Conservation (phyloP, 2,797 vertebrate genomes). For the Anniella stebbinsi region DNA sequence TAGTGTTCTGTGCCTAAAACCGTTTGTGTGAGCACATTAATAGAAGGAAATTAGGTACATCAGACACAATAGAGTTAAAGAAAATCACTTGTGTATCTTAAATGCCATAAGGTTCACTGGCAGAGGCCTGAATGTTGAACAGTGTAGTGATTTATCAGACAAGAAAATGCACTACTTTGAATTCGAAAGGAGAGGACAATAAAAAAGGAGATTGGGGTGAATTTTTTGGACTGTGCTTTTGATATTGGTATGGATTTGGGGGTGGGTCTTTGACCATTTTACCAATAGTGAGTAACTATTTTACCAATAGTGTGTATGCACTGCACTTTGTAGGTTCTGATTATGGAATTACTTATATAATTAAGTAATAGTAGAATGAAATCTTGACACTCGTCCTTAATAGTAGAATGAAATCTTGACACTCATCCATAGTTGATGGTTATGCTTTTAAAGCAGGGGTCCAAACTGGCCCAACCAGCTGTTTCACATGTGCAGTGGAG, state of each 20-base stretch:
- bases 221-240: not conserved
- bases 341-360: not conserved
- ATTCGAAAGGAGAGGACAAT: fast-evolving
- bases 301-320: not conserved
- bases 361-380: not conserved
- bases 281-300: not conserved
- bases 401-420: not conserved
- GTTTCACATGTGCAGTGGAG: not conserved
- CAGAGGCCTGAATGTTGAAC: not conserved
- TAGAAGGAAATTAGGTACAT: not conserved
- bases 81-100: not conserved
- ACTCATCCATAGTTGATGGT: not conserved
- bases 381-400: not conserved
- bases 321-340: not conserved
- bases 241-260: not conserved
- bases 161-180: not conserved
- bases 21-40: not conserved
- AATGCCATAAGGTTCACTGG: not conserved
- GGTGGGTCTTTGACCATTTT: not conserved
- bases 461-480: not conserved
- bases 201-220: not conserved
- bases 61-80: not conserved
- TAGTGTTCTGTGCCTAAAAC: not conserved
- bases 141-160: not conserved
- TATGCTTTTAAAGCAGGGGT: not conserved